Base-by-base conservation (phyloP, 2,797 vertebrate species). In the Sebastolobus alascanus region DNA sequence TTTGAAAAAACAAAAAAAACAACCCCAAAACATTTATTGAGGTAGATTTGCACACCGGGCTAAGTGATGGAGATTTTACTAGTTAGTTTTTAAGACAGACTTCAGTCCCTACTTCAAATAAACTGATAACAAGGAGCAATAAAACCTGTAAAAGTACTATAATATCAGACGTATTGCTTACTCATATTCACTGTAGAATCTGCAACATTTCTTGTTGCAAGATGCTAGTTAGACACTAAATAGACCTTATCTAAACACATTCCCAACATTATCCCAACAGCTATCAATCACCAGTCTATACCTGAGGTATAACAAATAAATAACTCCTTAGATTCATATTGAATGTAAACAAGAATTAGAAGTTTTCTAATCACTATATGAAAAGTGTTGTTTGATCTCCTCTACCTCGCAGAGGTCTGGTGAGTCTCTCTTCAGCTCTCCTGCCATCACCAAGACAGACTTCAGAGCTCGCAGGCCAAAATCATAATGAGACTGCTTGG, bases 401-500 rank as follows among this genome's bases (percentile, higher is more conserved):
- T 83, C 35, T 95, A 99, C 99, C 97, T 99, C 99, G 27, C 55
- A 94, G 10, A 99, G 96, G 2, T 98, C 95, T 18, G 97, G 75
- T 6, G 97, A 99, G 25, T 95, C 97, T 93, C 98, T 96, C 93
- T 99, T 99, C 86, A 99, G 91, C 88, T 99, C 98, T 68, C 98
- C 98, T 14, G 99, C 98, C 98, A 99, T 99, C 61, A 99, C 97
- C 55, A 99, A 85, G 61, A 99, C 98, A 5, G 98, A 99, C 78
- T 99, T 99, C 22, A 99, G 94, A n/a, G 99, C 98, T 18, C 98
- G 92, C 66, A 99, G 95, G 54, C 99, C 99, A 80, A 99, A 99
- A 90, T 99, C 98, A 66, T 99, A 99, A 90, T 99, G 98, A 71
- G 97, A 97, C 75, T 99, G 99, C 82, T 99, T 99, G 46, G 98